Conservation (phyloP, 1,140 invertebrate species). For the Solenopsis invicta region DNA sequence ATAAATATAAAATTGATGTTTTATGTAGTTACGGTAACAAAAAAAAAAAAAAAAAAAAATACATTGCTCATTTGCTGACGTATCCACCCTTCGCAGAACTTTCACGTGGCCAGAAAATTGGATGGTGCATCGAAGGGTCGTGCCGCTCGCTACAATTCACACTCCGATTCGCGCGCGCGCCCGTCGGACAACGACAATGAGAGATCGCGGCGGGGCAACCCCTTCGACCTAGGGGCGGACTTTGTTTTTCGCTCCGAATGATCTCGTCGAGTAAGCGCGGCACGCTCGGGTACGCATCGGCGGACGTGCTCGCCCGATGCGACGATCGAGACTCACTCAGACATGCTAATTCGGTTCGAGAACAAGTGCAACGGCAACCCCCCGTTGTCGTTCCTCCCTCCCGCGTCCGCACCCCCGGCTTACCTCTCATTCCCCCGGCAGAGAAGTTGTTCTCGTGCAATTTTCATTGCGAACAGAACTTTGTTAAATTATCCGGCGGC, state of each 20-base stretch:
- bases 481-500: constrained; percentile 74
- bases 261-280: constrained; percentile 37
- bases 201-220: constrained; percentile 43
- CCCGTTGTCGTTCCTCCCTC: background rate
- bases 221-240: constrained; percentile 26
- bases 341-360: constrained; percentile 81
- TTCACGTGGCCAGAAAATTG: constrained; percentile 29
- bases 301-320: constrained; percentile 9
- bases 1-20: background rate
- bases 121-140: constrained; percentile 17
- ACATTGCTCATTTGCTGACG: background rate
- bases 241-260: constrained; percentile 53
- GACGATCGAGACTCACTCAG: constrained; percentile 77
- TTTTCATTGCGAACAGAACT: constrained; percentile 77
- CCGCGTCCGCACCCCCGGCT: background rate
- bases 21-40: background rate
- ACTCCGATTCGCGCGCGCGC: constrained; percentile 23
- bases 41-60: background rate
- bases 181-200: constrained; percentile 31
- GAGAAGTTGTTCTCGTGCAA: constrained; percentile 70
- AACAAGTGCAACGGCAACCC: constrained; percentile 59
- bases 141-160: constrained; percentile 31
- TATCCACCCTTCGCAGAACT: background rate
- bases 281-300: constrained; percentile 49
- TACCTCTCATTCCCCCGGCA: constrained; percentile 31